These are phyloP conservation scores for Myiagra hebetior DNA, from an alignment of 2,113 vertebrate genomes.

Conservation along the genomic window DNA sequence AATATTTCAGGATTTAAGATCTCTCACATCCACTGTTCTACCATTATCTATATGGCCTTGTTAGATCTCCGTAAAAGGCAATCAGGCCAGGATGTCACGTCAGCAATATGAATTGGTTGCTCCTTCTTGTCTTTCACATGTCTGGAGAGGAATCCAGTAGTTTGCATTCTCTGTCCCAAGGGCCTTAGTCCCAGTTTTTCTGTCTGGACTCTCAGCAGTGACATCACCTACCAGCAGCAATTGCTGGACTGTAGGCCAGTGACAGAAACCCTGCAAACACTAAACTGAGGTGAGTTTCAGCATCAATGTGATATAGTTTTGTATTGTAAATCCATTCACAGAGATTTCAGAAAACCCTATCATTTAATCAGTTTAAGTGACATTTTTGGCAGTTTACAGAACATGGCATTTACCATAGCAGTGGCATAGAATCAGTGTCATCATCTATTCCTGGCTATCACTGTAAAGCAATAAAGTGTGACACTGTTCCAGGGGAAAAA, in stretches of 20 bases:
- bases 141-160: not conserved
- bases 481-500: not conserved
- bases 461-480: not conserved
- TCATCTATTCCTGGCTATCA: not conserved
- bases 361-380: not conserved
- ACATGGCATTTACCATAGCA: not conserved
- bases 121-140: not conserved
- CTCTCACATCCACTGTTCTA: not conserved
- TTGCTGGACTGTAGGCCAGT: not conserved
- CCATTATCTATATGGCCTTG: not conserved
- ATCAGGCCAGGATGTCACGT: not conserved
- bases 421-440: not conserved
- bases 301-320: not conserved
- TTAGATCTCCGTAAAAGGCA: not conserved
- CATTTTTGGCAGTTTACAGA: not conserved
- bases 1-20: not conserved
- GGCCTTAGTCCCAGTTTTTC: not conserved
- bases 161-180: not conserved
- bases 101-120: not conserved
- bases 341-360: not conserved
- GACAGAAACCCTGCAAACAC: not conserved
- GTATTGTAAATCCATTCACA: not conserved
- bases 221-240: not conserved
- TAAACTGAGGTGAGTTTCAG: not conserved
- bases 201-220: not conserved